Conservation (phyloP, 92 coral and sea anemone species). For the Isaurus tuberculatus region DNA sequence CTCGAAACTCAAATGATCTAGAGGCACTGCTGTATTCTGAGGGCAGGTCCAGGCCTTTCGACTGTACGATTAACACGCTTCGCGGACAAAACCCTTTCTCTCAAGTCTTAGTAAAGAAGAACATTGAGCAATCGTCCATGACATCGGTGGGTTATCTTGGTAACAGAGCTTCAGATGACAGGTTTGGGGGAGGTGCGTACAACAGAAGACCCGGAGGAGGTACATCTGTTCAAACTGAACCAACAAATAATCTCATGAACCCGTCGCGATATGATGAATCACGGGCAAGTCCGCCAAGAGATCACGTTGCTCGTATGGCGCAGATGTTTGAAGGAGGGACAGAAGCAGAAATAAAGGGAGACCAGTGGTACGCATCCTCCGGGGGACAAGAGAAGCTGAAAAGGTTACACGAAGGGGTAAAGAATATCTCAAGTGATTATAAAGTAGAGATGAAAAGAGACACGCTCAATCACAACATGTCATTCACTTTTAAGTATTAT, state of each 20-base stretch:
- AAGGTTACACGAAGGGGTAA: conserved; percentile 23
- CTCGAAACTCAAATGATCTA: not conserved
- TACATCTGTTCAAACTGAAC: not conserved
- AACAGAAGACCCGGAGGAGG: too few species aligned
- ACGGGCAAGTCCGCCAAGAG: not conserved
- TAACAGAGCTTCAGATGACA: too few species aligned
- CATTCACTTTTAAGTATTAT: conserved; percentile 20
- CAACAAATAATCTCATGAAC: not conserved
- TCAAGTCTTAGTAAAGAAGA: not conserved
- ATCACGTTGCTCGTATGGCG: not conserved
- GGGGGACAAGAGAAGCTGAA: conserved; percentile 43
- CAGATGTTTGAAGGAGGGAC: not conserved
- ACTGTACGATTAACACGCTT: conserved; percentile 2
- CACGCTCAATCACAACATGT: conserved; percentile 35
- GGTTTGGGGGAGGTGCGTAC: not conserved
- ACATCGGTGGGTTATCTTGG: too few species aligned
- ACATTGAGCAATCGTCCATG: not conserved
- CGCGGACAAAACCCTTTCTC: conserved; percentile 29
- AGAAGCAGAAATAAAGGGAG: not conserved
- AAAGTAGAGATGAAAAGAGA: conserved; percentile 43
- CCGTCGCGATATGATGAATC: not conserved
- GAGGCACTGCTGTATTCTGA: not conserved
- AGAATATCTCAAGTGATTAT: conserved; percentile 17
- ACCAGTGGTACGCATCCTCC: conserved; percentile 56
- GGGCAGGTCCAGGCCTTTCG: not conserved